Evolutionary conservation across 2,888 invertebrate genomes (phyloP), one percentile per base, ranked within the genome.

Genomic region (Sepiola atlantica): DNA sequence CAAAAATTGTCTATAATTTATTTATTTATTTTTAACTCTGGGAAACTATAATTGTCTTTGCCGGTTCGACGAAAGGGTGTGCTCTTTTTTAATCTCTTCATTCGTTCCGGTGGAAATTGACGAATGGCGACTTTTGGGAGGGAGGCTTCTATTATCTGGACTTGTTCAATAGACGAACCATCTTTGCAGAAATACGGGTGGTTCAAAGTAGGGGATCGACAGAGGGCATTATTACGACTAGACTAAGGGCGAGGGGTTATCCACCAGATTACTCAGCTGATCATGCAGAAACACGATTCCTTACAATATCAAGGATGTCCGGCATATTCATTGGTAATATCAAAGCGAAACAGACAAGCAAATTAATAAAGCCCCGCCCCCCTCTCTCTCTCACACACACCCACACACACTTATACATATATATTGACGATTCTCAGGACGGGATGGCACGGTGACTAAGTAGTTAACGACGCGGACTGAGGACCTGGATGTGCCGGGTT

Each of bases 211-310:
- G n/a, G 77, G 77, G n/a, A 16, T 14, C 10, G 10, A 1, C n/a
- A 8, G 77, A 12, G 18, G 3, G n/a, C n/a, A 12, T 61, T 77
- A 77, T n/a, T 77, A 4, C 57, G 57, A 24, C 21, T 24, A 57
- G 16, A 20, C 24, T 57, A n/a, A 77, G 77, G 28, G 77, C n/a
- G n/a, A n/a, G n/a, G n/a, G 77, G 77, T 77, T 77, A 77, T 77
- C 77, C n/a, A 16, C 28, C 28, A 77, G 16, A 28, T 77, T 77
- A 14, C 28, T 12, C 28, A 77, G 77, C n/a, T 77, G n/a, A 77
- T 77, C 77, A 77, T 77, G 77, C n/a, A 77, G 77, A 77, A 77
- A 77, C 77, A 77, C 77, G 77, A 10, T 77, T 77, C 77, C n/a
- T n/a, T 77, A n/a, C 77, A n/a, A 77, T 77, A 77, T 77, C 28